phyloP scores from a whole-genome alignment of 2,888 invertebrate genomes.

The Oegoconia quadripuncta region DNA sequence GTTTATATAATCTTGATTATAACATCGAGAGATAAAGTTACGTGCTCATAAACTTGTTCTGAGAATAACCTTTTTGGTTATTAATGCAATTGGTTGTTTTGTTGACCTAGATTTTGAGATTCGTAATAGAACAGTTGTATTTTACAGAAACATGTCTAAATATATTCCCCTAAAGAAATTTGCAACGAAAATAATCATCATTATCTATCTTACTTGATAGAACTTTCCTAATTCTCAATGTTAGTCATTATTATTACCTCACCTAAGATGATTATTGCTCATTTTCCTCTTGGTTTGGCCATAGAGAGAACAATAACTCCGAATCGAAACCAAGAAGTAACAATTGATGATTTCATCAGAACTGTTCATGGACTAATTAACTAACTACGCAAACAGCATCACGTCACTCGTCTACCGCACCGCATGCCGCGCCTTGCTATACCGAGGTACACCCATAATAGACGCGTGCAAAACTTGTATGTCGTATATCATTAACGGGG shows the following conservation, averaged over 20 bases:
- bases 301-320: too few species aligned
- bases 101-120: too few species aligned
- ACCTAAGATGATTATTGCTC: too few species aligned
- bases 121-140: not conserved
- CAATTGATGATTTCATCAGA: slow-evolving; percentile 46
- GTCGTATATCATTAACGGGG: slow-evolving; percentile 23
- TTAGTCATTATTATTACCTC: too few species aligned
- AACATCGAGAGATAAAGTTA: slow-evolving; percentile 37
- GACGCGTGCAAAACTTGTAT: slow-evolving; percentile 37
- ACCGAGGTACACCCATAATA: slow-evolving; percentile 72
- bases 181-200: not conserved
- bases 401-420: slow-evolving; percentile 59
- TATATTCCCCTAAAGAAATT: not conserved
- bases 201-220: too few species aligned
- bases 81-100: too few species aligned
- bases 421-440: slow-evolving; percentile 56
- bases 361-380: slow-evolving; percentile 49
- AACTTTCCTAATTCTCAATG: too few species aligned
- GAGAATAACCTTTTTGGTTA: slow-evolving; percentile 9
- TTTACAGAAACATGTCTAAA: not conserved
- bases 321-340: slow-evolving; percentile 30
- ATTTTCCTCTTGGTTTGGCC: too few species aligned
- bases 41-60: slow-evolving; percentile 31
- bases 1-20: slow-evolving; percentile 46
- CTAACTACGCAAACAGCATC: slow-evolving; percentile 55